phyloP scores from a whole-genome alignment of 2,113 vertebrate genomes.

The Sturnus vulgaris region DNA sequence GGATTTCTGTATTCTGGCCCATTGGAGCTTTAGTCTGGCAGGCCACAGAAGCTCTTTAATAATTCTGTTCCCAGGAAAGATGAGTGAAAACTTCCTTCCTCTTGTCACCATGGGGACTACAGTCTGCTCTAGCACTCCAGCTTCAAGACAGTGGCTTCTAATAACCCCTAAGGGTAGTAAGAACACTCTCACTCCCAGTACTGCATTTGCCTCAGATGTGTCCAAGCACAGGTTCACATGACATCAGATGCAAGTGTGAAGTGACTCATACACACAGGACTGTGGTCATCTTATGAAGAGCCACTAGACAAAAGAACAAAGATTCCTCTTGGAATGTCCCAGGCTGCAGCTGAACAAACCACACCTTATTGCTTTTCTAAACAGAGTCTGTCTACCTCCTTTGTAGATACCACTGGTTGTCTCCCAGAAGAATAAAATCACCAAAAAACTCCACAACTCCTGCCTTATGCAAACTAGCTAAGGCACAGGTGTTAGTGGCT shows the following conservation, averaged over 20 bases:
- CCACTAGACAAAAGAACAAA: not conserved
- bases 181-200: not conserved
- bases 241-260: not conserved
- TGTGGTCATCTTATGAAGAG: not conserved
- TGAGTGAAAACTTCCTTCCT: not conserved
- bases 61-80: not conserved
- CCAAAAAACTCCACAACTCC: not conserved
- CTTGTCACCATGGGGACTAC: slow-evolving; percentile 45
- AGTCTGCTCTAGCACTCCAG: slow-evolving; percentile 17
- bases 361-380: not conserved
- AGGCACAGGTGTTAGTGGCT: not conserved
- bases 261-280: not conserved
- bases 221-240: not conserved
- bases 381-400: not conserved
- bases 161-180: not conserved
- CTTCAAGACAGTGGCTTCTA: not conserved
- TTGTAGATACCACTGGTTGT: not conserved
- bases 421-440: not conserved
- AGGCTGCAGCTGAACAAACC: not conserved
- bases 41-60: not conserved
- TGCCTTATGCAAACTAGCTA: not conserved
- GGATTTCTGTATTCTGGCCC: not conserved
- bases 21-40: not conserved
- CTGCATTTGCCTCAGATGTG: not conserved
- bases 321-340: not conserved